Conservation (phyloP, 2,797 vertebrate genomes). For the Xenopus petersii region DNA sequence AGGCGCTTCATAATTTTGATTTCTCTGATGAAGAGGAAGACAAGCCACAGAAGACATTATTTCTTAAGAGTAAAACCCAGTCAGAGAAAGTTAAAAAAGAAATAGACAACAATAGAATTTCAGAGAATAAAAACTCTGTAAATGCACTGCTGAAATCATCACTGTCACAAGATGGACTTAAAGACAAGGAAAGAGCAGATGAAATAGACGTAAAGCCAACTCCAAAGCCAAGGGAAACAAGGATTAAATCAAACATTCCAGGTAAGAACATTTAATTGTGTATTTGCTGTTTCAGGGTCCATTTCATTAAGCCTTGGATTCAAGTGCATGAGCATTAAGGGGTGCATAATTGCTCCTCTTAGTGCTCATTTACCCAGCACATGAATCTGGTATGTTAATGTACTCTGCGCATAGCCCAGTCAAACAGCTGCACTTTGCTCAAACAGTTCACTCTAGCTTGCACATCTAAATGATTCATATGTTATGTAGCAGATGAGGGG, state of each 20-base stretch:
- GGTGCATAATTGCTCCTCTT: too few relatives aligned
- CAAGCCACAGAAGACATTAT: conserved; percentile 67
- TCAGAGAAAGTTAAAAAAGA: conserved; percentile 17
- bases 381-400: too few relatives aligned
- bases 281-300: too few relatives aligned
- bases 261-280: neutral
- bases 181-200: conserved; percentile 20
- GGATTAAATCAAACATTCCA: conserved; percentile 34
- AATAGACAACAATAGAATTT: conserved; percentile 12
- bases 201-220: conserved; percentile 54
- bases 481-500: too few relatives aligned
- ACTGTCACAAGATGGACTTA: conserved; percentile 16
- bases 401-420: too few relatives aligned
- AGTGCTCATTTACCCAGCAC: too few relatives aligned
- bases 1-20: conserved; percentile 65
- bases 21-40: conserved; percentile 70
- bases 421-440: too few relatives aligned
- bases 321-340: too few relatives aligned
- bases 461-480: too few relatives aligned
- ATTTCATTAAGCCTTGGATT: too few relatives aligned
- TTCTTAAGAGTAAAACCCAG: conserved; percentile 68
- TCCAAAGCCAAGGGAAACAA: conserved; percentile 57
- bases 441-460: too few relatives aligned
- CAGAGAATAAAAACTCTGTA: conserved; percentile 7
- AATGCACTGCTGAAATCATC: conserved; percentile 1